Evolutionary conservation across 1,140 invertebrate genomes (phyloP), one percentile per base, ranked within the genome.

Genomic region (Copidosoma floridanum): DNA sequence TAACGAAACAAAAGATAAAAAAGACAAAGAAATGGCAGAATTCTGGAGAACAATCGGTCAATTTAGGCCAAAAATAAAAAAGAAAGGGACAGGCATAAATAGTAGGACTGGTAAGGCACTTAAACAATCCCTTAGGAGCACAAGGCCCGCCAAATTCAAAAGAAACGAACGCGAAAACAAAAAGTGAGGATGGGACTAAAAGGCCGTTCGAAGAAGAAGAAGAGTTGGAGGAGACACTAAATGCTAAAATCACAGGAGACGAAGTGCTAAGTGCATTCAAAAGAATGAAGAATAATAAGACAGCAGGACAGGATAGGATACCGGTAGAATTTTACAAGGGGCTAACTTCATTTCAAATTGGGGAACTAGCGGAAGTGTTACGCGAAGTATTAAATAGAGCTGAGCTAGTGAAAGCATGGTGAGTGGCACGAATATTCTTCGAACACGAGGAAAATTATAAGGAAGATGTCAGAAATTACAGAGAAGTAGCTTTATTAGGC

Each of bases 381-480:
- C 11, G 18, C n/a, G 38, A 4, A 14, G 18, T 41, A 41, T 41
- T 8, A 5, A 7, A 10, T 14, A 16, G 38, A 4, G n/a, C 5
- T 5, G n/a, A 11, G 20, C 12, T 23, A 23, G 7, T 3, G 14
- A 5, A 26, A 14, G 46, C 11, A 48, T 48, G 46, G 23, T 14
- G 27, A 48, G 23, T 24, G 18, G 46, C 38, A 20, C n/a, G 18
- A 16, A 47, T 57, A 27, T 32, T 35, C n/a, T 29, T 46, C 3
- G 48, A 37, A n/a, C 32, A 57, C 21, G 48, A 57, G 20, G 55
- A 5, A 35, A 21, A 18, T 32, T 29, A 47, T 3, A 46, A 48
- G 4, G 24, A 35, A 37, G 11, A 48, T 4, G 32, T 37, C 14
- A 38, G 18, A 23, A 47, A 47, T 21, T 57, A 35, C 21, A 47